These are phyloP conservation scores for Cololabis saira DNA, from an alignment of 2,113 vertebrate genomes.

Conservation along the genomic window DNA sequence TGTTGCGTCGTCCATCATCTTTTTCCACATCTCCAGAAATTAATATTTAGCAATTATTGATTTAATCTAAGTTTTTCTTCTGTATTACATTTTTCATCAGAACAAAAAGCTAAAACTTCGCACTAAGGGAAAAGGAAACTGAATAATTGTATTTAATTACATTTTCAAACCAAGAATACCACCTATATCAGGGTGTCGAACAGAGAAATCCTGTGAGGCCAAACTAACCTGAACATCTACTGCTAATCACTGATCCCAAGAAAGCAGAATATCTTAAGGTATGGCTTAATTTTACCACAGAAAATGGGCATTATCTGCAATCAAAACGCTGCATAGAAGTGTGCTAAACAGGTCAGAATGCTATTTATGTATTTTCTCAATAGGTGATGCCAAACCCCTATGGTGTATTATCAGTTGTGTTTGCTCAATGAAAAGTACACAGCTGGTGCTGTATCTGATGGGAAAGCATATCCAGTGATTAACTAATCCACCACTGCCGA, in stretches of 20 bases:
- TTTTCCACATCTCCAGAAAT: not conserved
- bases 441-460: constrained; percentile 59
- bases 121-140: too few species aligned
- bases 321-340: not conserved
- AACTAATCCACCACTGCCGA: constrained; percentile 76
- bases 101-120: too few species aligned
- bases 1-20: not conserved
- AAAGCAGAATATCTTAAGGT: not conserved
- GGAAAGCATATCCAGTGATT: constrained; percentile 77
- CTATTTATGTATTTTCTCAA: constrained; percentile 37
- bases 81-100: too few species aligned
- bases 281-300: not conserved
- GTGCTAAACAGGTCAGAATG: constrained; percentile 32
- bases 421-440: constrained; percentile 49
- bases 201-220: too few species aligned
- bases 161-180: not conserved
- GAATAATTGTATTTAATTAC: not conserved
- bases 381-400: constrained; percentile 43
- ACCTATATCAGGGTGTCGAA: not conserved
- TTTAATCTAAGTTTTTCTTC: too few species aligned
- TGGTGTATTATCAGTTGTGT: constrained; percentile 51
- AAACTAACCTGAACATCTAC: constrained; percentile 2
- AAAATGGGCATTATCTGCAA: not conserved
- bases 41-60: too few species aligned
- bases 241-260: not conserved